Evolutionary conservation across 2,113 vertebrate species (phyloP).

Genomic region (Catagonus wagneri): DNA sequence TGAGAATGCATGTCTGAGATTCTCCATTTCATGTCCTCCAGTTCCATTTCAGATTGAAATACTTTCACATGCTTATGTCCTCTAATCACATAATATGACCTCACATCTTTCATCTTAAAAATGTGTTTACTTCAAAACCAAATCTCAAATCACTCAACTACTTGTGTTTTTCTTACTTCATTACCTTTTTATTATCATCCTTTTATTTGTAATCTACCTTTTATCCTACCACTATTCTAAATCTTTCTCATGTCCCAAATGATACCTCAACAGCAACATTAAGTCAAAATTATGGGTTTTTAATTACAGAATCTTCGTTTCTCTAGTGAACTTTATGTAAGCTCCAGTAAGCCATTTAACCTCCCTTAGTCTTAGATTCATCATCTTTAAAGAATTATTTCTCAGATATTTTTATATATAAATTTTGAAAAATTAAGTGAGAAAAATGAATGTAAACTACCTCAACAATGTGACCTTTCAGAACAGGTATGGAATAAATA

Average conservation of each 20-base stretch:
- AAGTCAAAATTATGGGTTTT: neutral
- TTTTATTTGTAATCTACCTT: neutral
- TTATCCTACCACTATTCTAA: neutral
- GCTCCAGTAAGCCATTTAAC: neutral
- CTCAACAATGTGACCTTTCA: neutral
- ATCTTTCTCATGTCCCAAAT: neutral
- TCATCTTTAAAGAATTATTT: neutral
- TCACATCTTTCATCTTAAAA: neutral
- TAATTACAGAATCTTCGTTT: neutral
- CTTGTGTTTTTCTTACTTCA: neutral
- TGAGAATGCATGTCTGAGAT: neutral
- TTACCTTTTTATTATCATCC: neutral
- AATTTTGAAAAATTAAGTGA: neutral
- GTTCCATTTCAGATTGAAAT: neutral
- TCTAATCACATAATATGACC: neutral
- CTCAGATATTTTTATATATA: neutral
- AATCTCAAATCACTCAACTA: neutral
- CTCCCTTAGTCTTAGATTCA: neutral
- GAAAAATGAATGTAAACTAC: neutral
- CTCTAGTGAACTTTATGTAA: neutral
- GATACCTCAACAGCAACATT: neutral
- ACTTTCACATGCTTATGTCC: neutral
- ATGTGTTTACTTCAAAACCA: neutral
- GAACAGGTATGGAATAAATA: neutral
- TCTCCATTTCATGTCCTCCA: neutral